A percentile compares a stretch with the other conserved stretches of the same genome.
Conservation (phyloP, 2,797 vertebrate genomes). For the Corythornis leucogaster region DNA sequence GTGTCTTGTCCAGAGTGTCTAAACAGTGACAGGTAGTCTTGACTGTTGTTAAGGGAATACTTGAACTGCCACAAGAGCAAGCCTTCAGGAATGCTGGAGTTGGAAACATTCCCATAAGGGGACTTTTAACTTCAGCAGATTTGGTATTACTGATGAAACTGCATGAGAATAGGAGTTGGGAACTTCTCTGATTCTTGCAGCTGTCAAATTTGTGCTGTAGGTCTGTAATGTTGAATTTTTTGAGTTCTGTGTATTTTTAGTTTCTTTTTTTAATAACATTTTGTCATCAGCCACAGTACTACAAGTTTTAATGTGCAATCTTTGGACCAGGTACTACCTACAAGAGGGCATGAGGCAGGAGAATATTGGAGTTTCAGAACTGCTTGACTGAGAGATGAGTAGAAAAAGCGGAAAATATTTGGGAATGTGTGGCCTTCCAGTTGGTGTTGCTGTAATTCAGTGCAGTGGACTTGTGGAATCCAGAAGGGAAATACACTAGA, state of each 20-base stretch:
- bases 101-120: background rate
- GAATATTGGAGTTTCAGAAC: background rate
- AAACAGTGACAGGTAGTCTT: background rate
- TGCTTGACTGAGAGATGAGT: background rate
- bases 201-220: background rate
- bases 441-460: background rate
- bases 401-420: background rate
- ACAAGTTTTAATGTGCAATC: background rate
- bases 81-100: background rate
- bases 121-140: background rate
- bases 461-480: background rate
- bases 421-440: background rate
- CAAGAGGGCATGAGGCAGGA: background rate
- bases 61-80: background rate
- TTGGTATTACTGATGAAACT: background rate
- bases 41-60: background rate
- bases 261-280: background rate
- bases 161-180: background rate
- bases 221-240: background rate
- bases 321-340: background rate
- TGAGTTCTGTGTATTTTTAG: background rate
- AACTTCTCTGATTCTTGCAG: background rate
- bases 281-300: background rate
- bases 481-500: background rate
- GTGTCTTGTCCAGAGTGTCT: background rate